Base-by-base conservation (phyloP, 1,140 invertebrate species). In the Parapsyche elsis region DNA sequence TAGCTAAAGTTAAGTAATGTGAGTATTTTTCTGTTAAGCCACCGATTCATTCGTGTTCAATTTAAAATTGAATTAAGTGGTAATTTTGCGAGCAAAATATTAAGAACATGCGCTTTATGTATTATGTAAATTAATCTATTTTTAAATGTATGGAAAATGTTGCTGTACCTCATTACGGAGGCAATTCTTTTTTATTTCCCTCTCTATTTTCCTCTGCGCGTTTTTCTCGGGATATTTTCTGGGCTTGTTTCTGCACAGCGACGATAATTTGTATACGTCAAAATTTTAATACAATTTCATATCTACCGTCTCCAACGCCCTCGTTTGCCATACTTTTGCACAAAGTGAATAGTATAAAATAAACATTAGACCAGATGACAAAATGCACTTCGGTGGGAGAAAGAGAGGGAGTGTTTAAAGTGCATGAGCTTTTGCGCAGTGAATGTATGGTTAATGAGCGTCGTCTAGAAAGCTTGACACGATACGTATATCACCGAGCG, bases 251-350 rank as follows among this genome's bases (percentile, higher is more conserved):
- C 49, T 5, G 16, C 16, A 16, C 49, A 4, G 4, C 49, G 49
- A 53, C 64, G 23, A 26, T 26, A 67, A 67, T 67, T 67, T 26
- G 21, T 67, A 26, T 14, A 24, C 64, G 64, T 67, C 64, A 30
- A 26, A 67, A 30, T 67, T 67, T 67, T 67, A 67, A 67, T 67
- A 30, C 64, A 67, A 67, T 23, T 12, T 19, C 14, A 61, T 19
- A 21, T 19, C 7, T 21, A 19, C 1, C 21, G 57, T 61, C 57
- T 7, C 19, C 57, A 1, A 16, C 19, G 19, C 21, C 19, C 9
- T 2, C 16, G 16, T 2, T 19, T 7, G 30, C 30, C 30, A 38
- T 19, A 61, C 57, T 61, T 61, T 19, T 61, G 21, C 16, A 61
- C 14, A 19, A 61, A 61, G 49, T 14, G 49, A 16, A 12, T 38